Evolutionary conservation across 2,888 invertebrate species (phyloP), one percentile per base, ranked within the genome.

Genomic region (Bunonema sp.): DNA sequence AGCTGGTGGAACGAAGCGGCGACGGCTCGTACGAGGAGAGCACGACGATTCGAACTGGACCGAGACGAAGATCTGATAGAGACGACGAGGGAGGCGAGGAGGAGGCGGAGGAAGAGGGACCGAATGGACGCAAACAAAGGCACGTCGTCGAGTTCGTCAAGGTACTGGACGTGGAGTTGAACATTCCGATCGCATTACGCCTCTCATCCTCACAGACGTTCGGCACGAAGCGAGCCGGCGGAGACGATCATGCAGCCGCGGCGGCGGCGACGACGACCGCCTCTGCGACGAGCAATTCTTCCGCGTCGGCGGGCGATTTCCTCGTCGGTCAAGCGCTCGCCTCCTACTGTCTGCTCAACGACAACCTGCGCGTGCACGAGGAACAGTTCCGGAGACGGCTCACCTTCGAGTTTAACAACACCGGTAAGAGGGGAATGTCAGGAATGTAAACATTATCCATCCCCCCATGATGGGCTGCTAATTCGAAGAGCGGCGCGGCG

Each of bases 11-110:
- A 23, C 42, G 61, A 23, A 52, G 52, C 34, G 62, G 62, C 12
- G 60, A 57, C 19, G 61, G 62, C 1, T 45, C 54, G 19, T 62
- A 59, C 44, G 57, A 61, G 44, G 62, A 62, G 34, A 47, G 44
- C 19, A 49, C 55, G 8, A 45, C 53, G 7, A 35, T 61, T 12
- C 39, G 49, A 10, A 45, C 43, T 19, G 54, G 54, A n/a, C n/a
- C n/a, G n/a, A n/a, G n/a, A n/a, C n/a, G n/a, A n/a, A n/a, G 5
- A 31, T 31, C 18, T 7, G 5, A 10, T n/a, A 7, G n/a, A n/a
- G n/a, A n/a, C n/a, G n/a, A n/a, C n/a, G n/a, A n/a, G n/a, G n/a
- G n/a, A n/a, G n/a, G n/a, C n/a, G n/a, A n/a, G n/a, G n/a, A n/a
- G n/a, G 22, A 29, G 34, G n/a, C 50, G 50, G 2, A 42, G 43